A percentile compares a stretch with the other conserved stretches of the same genome.
These are phyloP conservation scores for Gadus macrocephalus DNA, from an alignment of 2,113 vertebrate species.

Conservation along the genomic window DNA sequence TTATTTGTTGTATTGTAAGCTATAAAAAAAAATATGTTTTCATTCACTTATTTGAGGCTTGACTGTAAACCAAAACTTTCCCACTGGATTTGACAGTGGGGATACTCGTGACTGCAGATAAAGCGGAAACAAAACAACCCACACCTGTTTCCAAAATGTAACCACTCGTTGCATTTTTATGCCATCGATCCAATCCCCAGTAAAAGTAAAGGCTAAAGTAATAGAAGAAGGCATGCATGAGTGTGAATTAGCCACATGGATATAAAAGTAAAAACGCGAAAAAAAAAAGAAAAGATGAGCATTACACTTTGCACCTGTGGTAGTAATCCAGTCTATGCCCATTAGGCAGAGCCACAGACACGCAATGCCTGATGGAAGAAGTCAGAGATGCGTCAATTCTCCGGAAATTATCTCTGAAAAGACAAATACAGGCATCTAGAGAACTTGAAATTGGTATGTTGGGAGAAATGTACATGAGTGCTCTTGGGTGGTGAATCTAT, in stretches of 20 bases:
- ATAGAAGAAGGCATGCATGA: slow-evolving; percentile 58
- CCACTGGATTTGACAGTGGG: not conserved
- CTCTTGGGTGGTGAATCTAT: slow-evolving; percentile 6
- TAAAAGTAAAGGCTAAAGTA: slow-evolving; percentile 36
- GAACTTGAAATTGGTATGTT: too few relatives aligned
- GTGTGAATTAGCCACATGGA: slow-evolving; percentile 47
- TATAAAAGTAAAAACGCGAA: slow-evolving; percentile 24
- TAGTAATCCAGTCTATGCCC: not conserved
- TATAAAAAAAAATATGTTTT: not conserved
- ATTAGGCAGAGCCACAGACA: too few relatives aligned
- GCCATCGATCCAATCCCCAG: slow-evolving; percentile 24
- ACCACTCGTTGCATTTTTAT: too few relatives aligned
- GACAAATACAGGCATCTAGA: too few relatives aligned
- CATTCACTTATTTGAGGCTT: too few relatives aligned
- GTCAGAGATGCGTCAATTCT: too few relatives aligned
- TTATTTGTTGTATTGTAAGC: slow-evolving; percentile 27
- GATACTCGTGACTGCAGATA: not conserved
- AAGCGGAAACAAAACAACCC: slow-evolving; percentile 1
- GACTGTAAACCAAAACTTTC: too few relatives aligned
- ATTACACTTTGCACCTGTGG: slow-evolving; percentile 35
- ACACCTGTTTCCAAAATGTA: too few relatives aligned
- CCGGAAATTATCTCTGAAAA: too few relatives aligned
- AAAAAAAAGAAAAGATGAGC: not conserved
- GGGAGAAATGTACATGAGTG: not conserved
- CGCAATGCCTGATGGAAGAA: too few relatives aligned